A percentile compares a stretch with the other conserved stretches of the same genome.
These are phyloP conservation scores for Philonicus albiceps DNA, from an alignment of 2,888 invertebrate genomes.

Conservation along the genomic window DNA sequence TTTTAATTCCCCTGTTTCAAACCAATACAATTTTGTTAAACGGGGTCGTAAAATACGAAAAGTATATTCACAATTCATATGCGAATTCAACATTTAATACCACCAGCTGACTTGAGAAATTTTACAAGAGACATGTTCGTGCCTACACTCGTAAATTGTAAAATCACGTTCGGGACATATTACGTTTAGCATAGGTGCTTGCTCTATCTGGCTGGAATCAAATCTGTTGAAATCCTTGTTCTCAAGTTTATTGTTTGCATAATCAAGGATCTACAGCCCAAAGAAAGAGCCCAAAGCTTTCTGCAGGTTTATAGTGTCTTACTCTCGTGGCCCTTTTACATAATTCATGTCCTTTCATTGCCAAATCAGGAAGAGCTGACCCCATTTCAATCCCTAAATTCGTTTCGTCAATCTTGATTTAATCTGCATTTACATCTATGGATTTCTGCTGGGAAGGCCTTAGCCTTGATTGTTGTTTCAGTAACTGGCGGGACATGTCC, in stretches of 20 bases:
- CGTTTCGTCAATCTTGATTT: constrained; percentile 40
- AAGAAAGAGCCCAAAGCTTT: constrained; percentile 3
- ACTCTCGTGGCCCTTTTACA: constrained; percentile 26
- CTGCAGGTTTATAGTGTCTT: constrained; percentile 31
- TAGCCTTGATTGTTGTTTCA: constrained; percentile 17
- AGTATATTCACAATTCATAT: not conserved
- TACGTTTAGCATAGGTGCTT: not conserved
- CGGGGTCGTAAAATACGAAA: not conserved
- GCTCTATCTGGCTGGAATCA: constrained; percentile 23
- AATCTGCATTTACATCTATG: constrained; percentile 42
- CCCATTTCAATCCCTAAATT: constrained; percentile 36
- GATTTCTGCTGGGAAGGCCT: constrained; percentile 27
- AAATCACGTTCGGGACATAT: not conserved
- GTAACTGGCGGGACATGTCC: constrained; percentile 21
- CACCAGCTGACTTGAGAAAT: constrained; percentile 3
- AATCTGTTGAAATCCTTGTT: constrained; percentile 25
- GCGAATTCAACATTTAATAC: not conserved
- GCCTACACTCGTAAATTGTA: constrained; percentile 15
- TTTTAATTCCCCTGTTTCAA: no score
- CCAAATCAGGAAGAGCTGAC: constrained; percentile 34
- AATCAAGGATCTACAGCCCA: constrained; percentile 4
- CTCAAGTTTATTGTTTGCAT: constrained; percentile 41
- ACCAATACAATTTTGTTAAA: not conserved
- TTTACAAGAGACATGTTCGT: not conserved
- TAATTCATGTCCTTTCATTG: constrained; percentile 40